Base-by-base conservation (phyloP, 2,113 vertebrate species). In the Pavo muticus region DNA sequence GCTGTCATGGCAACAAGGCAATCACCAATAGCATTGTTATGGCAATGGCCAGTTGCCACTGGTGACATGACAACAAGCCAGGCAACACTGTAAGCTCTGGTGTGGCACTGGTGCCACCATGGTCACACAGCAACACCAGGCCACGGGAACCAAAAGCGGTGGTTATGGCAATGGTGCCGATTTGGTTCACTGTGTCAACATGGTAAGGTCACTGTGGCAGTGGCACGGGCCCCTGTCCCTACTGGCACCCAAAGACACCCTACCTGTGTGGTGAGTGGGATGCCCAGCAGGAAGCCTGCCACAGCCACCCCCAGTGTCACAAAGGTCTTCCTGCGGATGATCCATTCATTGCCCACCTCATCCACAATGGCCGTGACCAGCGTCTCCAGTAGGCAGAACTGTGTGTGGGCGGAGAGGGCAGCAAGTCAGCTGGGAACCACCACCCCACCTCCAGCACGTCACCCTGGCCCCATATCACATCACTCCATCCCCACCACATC, bases 341-440 rank as follows among this genome's bases (percentile, higher is more conserved):
- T 99, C 99, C 99, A 99, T 93, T 99, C 99, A 0, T 98, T 99
- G 35, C 98, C 99, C 56, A 99, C 99, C 97, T 99, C 99, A 6
- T 99, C 99, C 68, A 99, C 99, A 1, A 99, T 96, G 93, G 99
- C 99, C 0, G 99, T 99, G 93, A 99, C 99, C 93, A 99, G 95
- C 0, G 99, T 99, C 97, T 99, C 99, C 95, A 99, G 95, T 89
- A 99, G 98, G 88, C 99, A 99, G 96, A 99, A 99, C 99, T 99
- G 78, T 6, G 39, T 5, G 2, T 11, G 23, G 39, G 20, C 5
- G 7, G 24, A 93, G 7, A 3, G 39, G 7, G 6, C 9, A 83
- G 32, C 10, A 11, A 1, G 6, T 90, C 80, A 94, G 29, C 47
- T n/a, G 30, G 7, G 6, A 11, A 7, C 21, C 11, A 9, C 47